phyloP scores from a whole-genome alignment of 37 sponge, comb jelly and placozoan genomes.

The Cladorhizidae sp. region DNA sequence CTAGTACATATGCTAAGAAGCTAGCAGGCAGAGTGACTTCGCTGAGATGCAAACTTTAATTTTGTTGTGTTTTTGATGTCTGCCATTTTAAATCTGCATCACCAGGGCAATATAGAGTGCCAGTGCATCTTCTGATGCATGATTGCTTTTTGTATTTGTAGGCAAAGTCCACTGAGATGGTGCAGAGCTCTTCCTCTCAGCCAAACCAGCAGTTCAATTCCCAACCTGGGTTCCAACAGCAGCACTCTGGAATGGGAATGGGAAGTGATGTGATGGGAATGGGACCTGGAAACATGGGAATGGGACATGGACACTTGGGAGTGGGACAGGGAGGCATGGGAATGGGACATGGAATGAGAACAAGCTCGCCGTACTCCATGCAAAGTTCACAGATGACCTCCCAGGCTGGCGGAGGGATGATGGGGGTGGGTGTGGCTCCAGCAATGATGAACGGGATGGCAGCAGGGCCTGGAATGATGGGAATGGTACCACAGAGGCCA shows the following conservation, averaged over 20 bases:
- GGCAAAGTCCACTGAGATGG: not conserved
- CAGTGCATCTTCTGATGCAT: not conserved
- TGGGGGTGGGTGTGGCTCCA: not conserved
- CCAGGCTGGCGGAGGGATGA: conserved; percentile 7
- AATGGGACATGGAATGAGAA: conserved; percentile 21
- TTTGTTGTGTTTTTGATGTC: too few species aligned
- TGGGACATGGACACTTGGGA: not conserved
- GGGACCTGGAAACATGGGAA: conserved; percentile 1
- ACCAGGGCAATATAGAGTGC: too few species aligned
- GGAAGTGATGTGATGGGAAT: conserved; percentile 15
- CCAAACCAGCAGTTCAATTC: conserved; percentile 7
- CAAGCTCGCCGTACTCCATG: not conserved
- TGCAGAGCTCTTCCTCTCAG: not conserved
- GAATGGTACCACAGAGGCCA: conserved; percentile 19
- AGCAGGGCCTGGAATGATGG: conserved; percentile 8
- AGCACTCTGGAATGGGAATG: conserved; percentile 24
- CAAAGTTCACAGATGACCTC: conserved; percentile 15
- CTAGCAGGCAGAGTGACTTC: too few species aligned
- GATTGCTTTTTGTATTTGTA: not conserved
- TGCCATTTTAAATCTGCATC: too few species aligned
- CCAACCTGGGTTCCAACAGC: conserved; percentile 21
- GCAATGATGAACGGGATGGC: conserved; percentile 15
- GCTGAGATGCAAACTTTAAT: too few species aligned
- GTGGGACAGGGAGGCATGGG: not conserved
- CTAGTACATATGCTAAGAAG: too few species aligned